Conservation (phyloP, 2,797 vertebrate species). For the Oreonectes daqikongensis region DNA sequence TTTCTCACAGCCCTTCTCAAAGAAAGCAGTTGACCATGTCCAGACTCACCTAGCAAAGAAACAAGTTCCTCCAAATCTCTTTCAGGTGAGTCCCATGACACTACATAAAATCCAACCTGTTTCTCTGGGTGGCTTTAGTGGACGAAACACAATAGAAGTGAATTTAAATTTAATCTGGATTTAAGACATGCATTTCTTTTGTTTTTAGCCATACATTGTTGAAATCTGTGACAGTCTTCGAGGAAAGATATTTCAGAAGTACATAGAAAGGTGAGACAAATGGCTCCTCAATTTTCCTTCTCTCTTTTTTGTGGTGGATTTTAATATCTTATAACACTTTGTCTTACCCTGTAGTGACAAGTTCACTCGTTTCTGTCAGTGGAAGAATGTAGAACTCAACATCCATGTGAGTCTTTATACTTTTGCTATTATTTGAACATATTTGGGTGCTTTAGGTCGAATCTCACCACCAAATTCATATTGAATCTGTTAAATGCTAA, state of each 20-base stretch:
- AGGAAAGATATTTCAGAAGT: slow-evolving; percentile 94
- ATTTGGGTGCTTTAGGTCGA: too few relatives aligned
- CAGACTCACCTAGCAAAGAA: slow-evolving; percentile 92
- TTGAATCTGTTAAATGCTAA: neutral
- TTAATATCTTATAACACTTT: slow-evolving; percentile 12
- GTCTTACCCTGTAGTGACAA: slow-evolving; percentile 82
- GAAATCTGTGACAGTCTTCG: slow-evolving; percentile 96
- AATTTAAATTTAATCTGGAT: neutral
- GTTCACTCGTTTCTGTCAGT: slow-evolving; percentile 97
- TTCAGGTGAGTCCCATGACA: slow-evolving; percentile 82
- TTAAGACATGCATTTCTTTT: slow-evolving; percentile 5
- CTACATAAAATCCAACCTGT: neutral
- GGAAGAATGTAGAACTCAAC: slow-evolving; percentile 99
- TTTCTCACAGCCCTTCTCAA: slow-evolving; percentile 87
- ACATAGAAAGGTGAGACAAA: slow-evolving; percentile 90
- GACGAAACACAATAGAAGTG: neutral
- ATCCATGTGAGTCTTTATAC: slow-evolving; percentile 89
- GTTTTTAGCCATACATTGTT: slow-evolving; percentile 90
- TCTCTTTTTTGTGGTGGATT: neutral
- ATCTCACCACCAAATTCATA: too few relatives aligned
- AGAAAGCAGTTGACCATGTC: slow-evolving; percentile 93
- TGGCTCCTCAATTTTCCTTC: neutral
- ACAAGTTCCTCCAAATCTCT: slow-evolving; percentile 88
- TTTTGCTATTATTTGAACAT: too few relatives aligned
- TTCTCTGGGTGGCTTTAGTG: slow-evolving; percentile 8